phyloP scores from a whole-genome alignment of 2,113 vertebrate genomes.

The Podarcis cretensis region DNA sequence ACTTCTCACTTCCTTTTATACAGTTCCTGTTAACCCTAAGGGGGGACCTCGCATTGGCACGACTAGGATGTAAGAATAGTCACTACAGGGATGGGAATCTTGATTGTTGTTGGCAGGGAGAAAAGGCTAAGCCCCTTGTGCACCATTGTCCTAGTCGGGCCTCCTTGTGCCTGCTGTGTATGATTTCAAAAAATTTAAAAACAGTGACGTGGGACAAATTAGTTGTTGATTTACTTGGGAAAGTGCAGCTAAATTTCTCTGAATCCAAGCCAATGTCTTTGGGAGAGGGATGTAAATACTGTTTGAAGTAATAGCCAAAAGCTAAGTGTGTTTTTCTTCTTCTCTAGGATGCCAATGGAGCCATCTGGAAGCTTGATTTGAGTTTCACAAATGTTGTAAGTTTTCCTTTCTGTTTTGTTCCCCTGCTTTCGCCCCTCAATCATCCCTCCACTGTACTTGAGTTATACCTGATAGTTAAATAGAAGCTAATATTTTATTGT shows the following conservation, averaged over 20 bases:
- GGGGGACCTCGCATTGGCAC: no score
- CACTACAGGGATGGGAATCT: no score
- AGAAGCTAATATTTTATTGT: not conserved
- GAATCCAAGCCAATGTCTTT: not conserved
- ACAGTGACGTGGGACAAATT: not conserved
- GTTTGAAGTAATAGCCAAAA: slow-evolving; percentile 25
- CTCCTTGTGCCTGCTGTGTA: no score
- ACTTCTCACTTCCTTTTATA: no score
- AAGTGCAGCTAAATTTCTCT: not conserved
- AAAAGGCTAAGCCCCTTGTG: not conserved
- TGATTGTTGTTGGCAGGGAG: no score
- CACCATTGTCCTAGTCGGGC: no score
- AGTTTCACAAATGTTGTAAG: slow-evolving; percentile 90
- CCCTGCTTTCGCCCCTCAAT: not conserved
- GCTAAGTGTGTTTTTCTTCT: not conserved
- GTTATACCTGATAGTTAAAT: not conserved
- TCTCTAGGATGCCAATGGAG: slow-evolving; percentile 87
- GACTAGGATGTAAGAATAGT: no score
- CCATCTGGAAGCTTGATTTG: slow-evolving; percentile 95
- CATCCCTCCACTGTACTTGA: not conserved
- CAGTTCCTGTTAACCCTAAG: no score
- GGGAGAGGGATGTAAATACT: not conserved
- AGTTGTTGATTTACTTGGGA: not conserved
- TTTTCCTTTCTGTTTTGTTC: slow-evolving; percentile 43
- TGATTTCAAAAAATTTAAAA: no score